Evolutionary conservation across 2,113 vertebrate genomes (phyloP), one percentile per base, ranked within the genome.

Genomic region (Amphiprion percula): DNA sequence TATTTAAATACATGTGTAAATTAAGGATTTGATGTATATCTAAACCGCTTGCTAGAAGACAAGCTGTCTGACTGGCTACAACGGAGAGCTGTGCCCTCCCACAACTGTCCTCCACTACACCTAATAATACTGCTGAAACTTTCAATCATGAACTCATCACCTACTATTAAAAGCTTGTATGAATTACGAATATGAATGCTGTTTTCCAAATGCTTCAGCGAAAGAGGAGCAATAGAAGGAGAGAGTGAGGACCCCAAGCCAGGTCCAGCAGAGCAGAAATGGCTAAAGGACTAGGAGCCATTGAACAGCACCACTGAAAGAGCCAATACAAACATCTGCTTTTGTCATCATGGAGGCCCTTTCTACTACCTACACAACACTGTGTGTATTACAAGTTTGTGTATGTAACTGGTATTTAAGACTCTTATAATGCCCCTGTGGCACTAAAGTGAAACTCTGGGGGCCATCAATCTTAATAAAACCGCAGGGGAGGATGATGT

Each of bases 281-380:
- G 79, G 65, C 59, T 75, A 1, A 71, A 67, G 79, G 75, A 82
- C 68, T 30, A 49, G 21, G 81, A 82, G 83, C 72, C 80, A 66
- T 19, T 83, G 49, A 87, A 82, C 70, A 84, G 74, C 77, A 77
- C 72, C 55, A 46, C 52, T 53, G 33, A 74, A 72, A 60, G 39
- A 83, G 90, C 88, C 87, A 92, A 87, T 68, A 68, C 69, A 89
- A 90, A 92, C 90, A 93, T 94, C 93, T 93, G 92, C 85, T 92
- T 86, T 88, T 69, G 71, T 78, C 91, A 92, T 94, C 79, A 90
- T 44, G 0, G 54, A 80, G 78, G 81, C 77, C 80, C 59, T 58
- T 77, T 68, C 60, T 59, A 71, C 79, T 84, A 84, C 79, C 75
- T 86, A 79, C 44, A 79, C 58, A 84, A 55, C 55, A 74, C 66